Conservation (phyloP, 2,113 vertebrate genomes). For the Oreochromis tanganicae region DNA sequence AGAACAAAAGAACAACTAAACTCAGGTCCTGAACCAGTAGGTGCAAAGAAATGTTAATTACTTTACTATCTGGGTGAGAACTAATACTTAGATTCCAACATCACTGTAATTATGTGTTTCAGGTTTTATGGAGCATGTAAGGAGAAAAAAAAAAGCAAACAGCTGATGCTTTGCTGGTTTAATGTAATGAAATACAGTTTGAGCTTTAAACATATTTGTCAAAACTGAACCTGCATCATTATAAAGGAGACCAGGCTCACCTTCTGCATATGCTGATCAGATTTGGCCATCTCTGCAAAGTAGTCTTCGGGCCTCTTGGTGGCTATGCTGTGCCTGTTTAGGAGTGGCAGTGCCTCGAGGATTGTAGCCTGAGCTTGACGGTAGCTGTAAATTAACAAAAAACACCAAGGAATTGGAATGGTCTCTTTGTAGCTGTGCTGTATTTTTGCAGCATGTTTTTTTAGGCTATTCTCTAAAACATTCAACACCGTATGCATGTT, state of each 20-base stretch:
- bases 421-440: not conserved
- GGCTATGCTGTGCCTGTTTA: constrained; percentile 75
- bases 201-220: not conserved
- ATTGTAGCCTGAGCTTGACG: constrained; percentile 90
- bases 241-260: constrained; percentile 53
- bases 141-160: not conserved
- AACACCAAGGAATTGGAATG: not conserved
- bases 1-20: not conserved
- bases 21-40: not conserved
- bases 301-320: constrained; percentile 92
- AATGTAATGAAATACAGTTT: not conserved
- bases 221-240: not conserved
- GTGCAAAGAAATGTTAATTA: not conserved
- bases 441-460: not conserved
- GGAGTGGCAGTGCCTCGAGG: constrained; percentile 79
- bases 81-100: not conserved
- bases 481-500: not conserved
- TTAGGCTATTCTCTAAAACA: not conserved
- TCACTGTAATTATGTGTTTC: not conserved
- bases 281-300: constrained; percentile 98
- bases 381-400: constrained; percentile 72
- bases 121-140: not conserved
- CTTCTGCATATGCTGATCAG: constrained; percentile 99
- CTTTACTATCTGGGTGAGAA: not conserved
- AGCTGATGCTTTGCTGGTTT: not conserved